A percentile compares a stretch with the other conserved stretches of the same genome.
Conservation (phyloP, 2,888 invertebrate species). For the Scaptomyza cyrtandrae region DNA sequence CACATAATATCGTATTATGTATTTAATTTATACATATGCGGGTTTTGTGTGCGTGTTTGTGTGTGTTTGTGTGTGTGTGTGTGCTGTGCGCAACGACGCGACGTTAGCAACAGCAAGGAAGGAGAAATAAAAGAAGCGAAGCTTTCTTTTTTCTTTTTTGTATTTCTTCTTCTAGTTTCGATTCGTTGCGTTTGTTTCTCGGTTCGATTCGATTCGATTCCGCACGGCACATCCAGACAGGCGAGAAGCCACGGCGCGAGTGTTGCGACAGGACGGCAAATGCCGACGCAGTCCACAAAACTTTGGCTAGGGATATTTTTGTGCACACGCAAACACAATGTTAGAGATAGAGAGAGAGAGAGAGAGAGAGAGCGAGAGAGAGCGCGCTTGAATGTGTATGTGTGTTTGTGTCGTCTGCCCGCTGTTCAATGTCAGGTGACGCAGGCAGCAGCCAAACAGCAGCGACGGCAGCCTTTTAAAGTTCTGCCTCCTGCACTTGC, state of each 20-base stretch:
- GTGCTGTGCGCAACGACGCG: constrained; percentile 60
- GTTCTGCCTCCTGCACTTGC: constrained; percentile 72
- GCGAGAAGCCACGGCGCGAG: constrained; percentile 75
- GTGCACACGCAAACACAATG: constrained; percentile 26
- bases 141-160: constrained; percentile 33
- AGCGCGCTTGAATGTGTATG: neutral
- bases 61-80: constrained; percentile 30
- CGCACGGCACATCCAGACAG: constrained; percentile 77
- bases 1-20: constrained; percentile 37
- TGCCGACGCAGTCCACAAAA: constrained; percentile 59
- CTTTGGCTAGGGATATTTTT: constrained; percentile 67
- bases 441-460: constrained; percentile 49
- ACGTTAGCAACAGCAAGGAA: constrained; percentile 61
- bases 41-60: constrained; percentile 12
- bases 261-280: constrained; percentile 62
- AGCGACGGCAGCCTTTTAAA: constrained; percentile 41
- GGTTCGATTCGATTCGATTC: constrained; percentile 38
- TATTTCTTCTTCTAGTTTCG: constrained; percentile 15
- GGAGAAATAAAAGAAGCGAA: constrained; percentile 26
- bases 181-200: too few species aligned
- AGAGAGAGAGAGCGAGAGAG: constrained; percentile 5
- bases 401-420: constrained; percentile 40
- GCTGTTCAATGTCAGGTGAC: constrained; percentile 83
- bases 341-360: constrained; percentile 14
- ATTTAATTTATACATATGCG: constrained; percentile 46